Evolutionary conservation across 2,113 vertebrate genomes (phyloP).

Genomic region (Cephalopholis sonnerati): DNA sequence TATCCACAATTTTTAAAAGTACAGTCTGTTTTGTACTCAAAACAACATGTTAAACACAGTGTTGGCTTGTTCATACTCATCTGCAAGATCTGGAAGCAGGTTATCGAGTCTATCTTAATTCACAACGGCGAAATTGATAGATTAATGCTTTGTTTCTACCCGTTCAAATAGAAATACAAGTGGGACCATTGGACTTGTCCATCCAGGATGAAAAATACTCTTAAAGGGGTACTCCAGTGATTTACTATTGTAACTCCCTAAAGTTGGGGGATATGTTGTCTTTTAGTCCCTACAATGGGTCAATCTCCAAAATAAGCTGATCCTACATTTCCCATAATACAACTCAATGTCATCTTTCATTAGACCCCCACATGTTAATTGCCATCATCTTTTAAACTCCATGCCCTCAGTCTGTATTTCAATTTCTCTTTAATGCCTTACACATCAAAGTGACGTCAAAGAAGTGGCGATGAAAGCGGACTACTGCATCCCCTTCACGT

Average conservation of each 20-base stretch:
- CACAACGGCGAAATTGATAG: not conserved
- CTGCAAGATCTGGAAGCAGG: not conserved
- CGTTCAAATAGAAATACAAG: conserved; percentile 14
- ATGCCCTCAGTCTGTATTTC: not conserved
- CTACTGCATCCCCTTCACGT: too few species aligned
- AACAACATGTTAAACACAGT: not conserved
- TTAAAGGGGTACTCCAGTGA: not conserved
- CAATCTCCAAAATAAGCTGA: too few species aligned
- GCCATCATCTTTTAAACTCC: not conserved
- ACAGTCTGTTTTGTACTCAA: not conserved
- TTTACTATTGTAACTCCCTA: not conserved
- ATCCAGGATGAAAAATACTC: conserved; percentile 1
- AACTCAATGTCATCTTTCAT: not conserved
- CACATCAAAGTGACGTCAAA: too few species aligned
- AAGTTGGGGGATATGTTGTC: too few species aligned
- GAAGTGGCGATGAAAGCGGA: too few species aligned
- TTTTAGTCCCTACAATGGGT: too few species aligned
- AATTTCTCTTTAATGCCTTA: not conserved
- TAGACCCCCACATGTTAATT: not conserved
- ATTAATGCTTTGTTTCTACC: not conserved
- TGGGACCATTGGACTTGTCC: conserved; percentile 49
- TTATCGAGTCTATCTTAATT: conserved; percentile 1
- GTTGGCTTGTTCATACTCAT: not conserved
- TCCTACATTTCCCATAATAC: not conserved
- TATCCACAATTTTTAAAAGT: conserved; percentile 3